Evolutionary conservation across 2,113 vertebrate genomes (phyloP), one percentile per base, ranked within the genome.

Genomic region (Centropristis striata): DNA sequence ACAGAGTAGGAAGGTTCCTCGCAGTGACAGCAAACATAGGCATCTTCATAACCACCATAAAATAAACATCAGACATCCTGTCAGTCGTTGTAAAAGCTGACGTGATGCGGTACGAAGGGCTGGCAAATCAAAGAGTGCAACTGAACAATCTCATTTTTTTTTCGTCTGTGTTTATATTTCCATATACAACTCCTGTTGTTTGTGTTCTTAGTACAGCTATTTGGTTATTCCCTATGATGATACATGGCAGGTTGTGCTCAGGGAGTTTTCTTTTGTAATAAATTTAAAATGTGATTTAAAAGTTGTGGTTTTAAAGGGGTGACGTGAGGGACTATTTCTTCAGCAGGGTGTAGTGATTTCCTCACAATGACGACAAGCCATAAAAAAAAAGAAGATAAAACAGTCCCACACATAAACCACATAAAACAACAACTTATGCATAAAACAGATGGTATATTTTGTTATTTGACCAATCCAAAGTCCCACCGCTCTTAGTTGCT

Each of bases 71-170:
- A 53, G 15, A 78, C 61, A 46, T 58, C 49, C 28, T 28, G 77
- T 81, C 66, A 63, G 49, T 32, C 12, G 60, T 4, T 28, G 44
- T 21, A 49, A 25, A 61, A 64, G 66, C 65, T 47, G 32, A 76
- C 61, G 28, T 2, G 65, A 71, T 23, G 58, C 15, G 13, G 1
- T 42, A 1, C 4, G 57, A 76, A 41, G 3, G 10, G 51, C 9
- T 20, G 58, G 75, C 58, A 41, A 81, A 79, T 66, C 42, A 77
- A 63, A 81, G 71, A 63, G 39, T 41, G 76, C 8, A 27, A 81
- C 78, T 81, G 85, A 90, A 87, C 88, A 86, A 86, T 87, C 81
- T 71, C 36, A 64, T 65, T 57, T 37, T 69, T 42, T 25, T n/a
- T 13, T 32, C 25, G 2, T 37, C 2, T 20, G 12, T 36, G 16